These are phyloP conservation scores for Cyprinus carpio DNA, from an alignment of 2,113 vertebrate genomes.

Conservation along the genomic window DNA sequence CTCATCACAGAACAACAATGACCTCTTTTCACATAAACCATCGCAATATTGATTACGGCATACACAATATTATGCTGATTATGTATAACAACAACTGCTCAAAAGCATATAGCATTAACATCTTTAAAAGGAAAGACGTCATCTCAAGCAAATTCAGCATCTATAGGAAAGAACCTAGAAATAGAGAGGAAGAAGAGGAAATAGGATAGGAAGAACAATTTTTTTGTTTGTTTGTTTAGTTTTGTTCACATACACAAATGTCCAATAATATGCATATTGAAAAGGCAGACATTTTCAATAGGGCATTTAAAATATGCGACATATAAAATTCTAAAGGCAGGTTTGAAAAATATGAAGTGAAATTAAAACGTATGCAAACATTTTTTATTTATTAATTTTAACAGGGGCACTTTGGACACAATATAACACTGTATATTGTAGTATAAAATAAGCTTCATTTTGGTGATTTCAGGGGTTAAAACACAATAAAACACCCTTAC, in stretches of 20 bases:
- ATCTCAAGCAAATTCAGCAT: constrained; percentile 22
- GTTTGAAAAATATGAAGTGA: background rate
- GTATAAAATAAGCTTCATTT: constrained; percentile 55
- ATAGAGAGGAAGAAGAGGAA: background rate
- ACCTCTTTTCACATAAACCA: constrained; percentile 15
- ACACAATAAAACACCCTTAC: constrained; percentile 53
- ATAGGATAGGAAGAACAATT: constrained; percentile 21
- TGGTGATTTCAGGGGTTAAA: constrained; percentile 59
- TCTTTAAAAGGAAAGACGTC: constrained; percentile 4
- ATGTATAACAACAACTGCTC: constrained; percentile 5
- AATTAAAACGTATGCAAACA: background rate
- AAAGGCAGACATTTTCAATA: constrained; percentile 33
- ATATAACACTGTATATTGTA: constrained; percentile 28
- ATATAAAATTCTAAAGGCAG: constrained; percentile 17
- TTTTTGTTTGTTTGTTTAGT: background rate
- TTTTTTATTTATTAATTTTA: constrained; percentile 7
- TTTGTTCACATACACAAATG: constrained; percentile 4
- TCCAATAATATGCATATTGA: constrained; percentile 17
- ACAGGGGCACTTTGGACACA: constrained; percentile 54
- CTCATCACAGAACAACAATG: constrained; percentile 19
- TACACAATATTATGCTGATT: constrained; percentile 4
- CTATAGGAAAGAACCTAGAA: constrained; percentile 6
- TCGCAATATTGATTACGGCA: constrained; percentile 19
- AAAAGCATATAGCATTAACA: constrained; percentile 1
- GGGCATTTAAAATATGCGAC: constrained; percentile 21